These are phyloP conservation scores for Rhinophrynus dorsalis DNA, from an alignment of 2,797 vertebrate species.

Conservation along the genomic window DNA sequence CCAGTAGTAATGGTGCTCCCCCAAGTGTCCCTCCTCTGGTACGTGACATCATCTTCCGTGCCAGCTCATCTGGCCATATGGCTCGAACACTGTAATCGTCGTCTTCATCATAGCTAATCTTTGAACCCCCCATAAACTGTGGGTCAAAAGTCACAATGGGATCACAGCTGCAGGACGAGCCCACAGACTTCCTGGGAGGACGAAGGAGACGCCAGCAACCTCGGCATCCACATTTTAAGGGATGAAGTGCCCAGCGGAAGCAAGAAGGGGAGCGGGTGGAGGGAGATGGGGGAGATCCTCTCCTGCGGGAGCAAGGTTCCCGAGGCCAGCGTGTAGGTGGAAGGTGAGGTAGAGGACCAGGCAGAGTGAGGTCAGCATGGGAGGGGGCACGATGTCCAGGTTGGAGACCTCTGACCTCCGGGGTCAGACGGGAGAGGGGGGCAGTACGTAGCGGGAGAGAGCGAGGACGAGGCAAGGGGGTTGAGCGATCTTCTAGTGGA, in stretches of 20 bases:
- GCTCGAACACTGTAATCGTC: constrained; percentile 82
- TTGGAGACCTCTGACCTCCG: constrained; percentile 9
- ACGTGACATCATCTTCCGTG: constrained; percentile 71
- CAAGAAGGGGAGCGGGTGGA: constrained; percentile 72
- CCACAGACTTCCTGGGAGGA: constrained; percentile 75
- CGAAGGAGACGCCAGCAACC: constrained; percentile 73
- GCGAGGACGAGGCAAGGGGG: constrained; percentile 78
- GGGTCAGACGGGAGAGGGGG: constrained; percentile 57
- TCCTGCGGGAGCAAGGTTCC: constrained; percentile 60
- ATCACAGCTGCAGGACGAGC: constrained; percentile 84
- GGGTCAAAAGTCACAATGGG: constrained; percentile 84
- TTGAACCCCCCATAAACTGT: constrained; percentile 62
- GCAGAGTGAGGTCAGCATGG: constrained; percentile 67
- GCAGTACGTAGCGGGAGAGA: constrained; percentile 70
- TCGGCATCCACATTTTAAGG: constrained; percentile 75
- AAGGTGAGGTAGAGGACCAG: constrained; percentile 58
- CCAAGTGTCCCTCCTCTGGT: constrained; percentile 71
- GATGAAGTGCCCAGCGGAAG: constrained; percentile 76
- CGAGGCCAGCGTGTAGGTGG: constrained; percentile 56
- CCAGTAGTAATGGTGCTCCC: constrained; percentile 64
- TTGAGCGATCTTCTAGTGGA: constrained; percentile 79
- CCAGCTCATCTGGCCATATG: constrained; percentile 83
- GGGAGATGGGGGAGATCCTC: constrained; percentile 63
- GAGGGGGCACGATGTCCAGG: constrained; percentile 62
- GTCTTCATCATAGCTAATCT: constrained; percentile 63